phyloP scores from a whole-genome alignment of 2,888 invertebrate species.

The Megalurothrips usitatus region DNA sequence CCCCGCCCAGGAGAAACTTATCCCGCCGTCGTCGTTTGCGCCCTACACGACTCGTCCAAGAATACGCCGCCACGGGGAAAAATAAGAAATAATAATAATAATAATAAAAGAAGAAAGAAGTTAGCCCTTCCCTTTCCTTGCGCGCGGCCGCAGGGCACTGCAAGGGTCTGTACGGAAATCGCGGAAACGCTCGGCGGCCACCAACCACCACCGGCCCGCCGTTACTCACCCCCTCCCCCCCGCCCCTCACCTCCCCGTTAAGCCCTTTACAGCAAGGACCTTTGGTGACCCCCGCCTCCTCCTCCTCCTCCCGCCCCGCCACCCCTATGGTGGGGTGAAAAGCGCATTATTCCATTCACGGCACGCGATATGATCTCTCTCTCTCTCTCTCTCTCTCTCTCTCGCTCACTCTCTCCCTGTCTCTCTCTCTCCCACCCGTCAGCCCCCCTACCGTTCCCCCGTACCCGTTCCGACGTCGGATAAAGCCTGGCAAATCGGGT shows the following conservation, averaged over 20 bases:
- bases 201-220: no score
- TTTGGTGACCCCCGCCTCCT: no score
- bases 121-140: neutral
- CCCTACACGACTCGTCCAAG: no score
- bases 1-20: no score
- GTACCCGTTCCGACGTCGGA: neutral
- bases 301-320: no score
- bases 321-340: neutral
- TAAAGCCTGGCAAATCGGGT: constrained; percentile 8
- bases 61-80: no score
- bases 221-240: no score
- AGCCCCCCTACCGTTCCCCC: neutral
- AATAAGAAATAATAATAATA: neutral
- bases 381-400: neutral
- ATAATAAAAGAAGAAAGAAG: neutral
- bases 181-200: no score
- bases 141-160: neutral
- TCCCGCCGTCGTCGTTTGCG: no score
- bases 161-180: neutral
- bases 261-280: no score
- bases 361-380: constrained; percentile 6
- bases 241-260: no score
- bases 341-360: constrained; percentile 8
- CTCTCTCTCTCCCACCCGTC: neutral
- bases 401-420: neutral